These are phyloP conservation scores for Clanis bilineata DNA, from an alignment of 2,888 invertebrate genomes.

Conservation along the genomic window DNA sequence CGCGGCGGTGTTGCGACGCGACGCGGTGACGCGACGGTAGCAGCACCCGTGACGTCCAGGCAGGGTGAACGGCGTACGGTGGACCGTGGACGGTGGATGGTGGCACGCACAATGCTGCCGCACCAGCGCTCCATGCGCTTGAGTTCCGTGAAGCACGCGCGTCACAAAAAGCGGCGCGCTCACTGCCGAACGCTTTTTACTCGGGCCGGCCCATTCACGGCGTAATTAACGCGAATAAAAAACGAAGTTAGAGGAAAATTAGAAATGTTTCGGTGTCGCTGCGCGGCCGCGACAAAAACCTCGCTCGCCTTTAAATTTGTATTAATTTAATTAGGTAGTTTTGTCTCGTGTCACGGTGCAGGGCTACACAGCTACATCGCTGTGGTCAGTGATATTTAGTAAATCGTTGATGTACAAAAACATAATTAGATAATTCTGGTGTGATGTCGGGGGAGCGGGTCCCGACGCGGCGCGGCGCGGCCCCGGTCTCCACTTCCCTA, in stretches of 20 bases:
- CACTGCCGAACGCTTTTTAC: conserved; percentile 39
- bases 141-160: conserved; percentile 65
- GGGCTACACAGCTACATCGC: background rate
- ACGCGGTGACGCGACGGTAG: background rate
- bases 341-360: conserved; percentile 41
- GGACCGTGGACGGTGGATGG: background rate
- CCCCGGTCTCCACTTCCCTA: background rate
- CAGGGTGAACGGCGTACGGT: no score
- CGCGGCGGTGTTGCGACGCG: background rate
- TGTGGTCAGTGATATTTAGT: conserved; percentile 16
- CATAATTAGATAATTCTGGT: conserved; percentile 47
- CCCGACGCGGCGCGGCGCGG: no score
- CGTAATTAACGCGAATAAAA: conserved; percentile 76
- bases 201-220: conserved; percentile 59
- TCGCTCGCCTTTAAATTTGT: conserved; percentile 54
- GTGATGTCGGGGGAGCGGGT: conserved; percentile 24
- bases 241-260: conserved; percentile 68
- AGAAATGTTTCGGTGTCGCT: conserved; percentile 70
- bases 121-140: background rate
- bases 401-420: conserved; percentile 39
- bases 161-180: conserved; percentile 42
- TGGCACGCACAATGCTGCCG: conserved; percentile 15
- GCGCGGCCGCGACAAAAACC: conserved; percentile 51
- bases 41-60: background rate
- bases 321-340: conserved; percentile 73